phyloP scores from a whole-genome alignment of 1,140 invertebrate genomes.

The Dendroctonus valens region DNA sequence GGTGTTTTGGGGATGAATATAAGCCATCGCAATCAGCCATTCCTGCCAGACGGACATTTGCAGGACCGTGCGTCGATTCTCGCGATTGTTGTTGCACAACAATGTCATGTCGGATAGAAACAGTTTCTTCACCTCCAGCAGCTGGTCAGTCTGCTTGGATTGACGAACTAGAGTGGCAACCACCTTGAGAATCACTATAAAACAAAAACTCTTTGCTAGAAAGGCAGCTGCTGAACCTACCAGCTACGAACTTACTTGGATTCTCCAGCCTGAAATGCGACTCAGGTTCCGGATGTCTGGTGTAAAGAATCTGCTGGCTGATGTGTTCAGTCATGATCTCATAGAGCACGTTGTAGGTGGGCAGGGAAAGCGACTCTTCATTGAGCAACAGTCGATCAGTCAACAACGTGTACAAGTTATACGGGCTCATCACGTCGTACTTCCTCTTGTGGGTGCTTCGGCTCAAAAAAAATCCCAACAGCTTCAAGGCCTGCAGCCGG shows the following conservation, averaged over 20 bases:
- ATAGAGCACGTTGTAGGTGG: slow-evolving; percentile 98
- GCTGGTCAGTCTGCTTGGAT: slow-evolving; percentile 88
- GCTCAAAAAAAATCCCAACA: slow-evolving; percentile 93
- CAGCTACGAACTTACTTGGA: slow-evolving; percentile 73
- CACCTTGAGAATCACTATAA: slow-evolving; percentile 95
- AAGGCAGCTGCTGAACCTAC: not conserved
- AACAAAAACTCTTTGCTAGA: slow-evolving; percentile 2
- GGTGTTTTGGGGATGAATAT: slow-evolving; percentile 93
- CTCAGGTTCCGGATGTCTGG: slow-evolving; percentile 90
- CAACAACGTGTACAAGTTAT: slow-evolving; percentile 96
- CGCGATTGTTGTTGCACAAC: slow-evolving; percentile 94
- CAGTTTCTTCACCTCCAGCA: slow-evolving; percentile 92
- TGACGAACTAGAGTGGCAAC: slow-evolving; percentile 95
- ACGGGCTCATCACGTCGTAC: slow-evolving; percentile 97
- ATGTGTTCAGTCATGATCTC: slow-evolving; percentile 98
- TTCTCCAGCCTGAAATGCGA: slow-evolving; percentile 94
- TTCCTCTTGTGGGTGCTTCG: slow-evolving; percentile 96
- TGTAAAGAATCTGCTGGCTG: slow-evolving; percentile 89
- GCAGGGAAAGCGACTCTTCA: slow-evolving; percentile 83
- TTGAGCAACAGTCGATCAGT: slow-evolving; percentile 89
- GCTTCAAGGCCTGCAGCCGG: slow-evolving; percentile 90
- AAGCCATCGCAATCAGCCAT: slow-evolving; percentile 98
- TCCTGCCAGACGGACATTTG: slow-evolving; percentile 99
- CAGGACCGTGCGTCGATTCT: slow-evolving; percentile 93
- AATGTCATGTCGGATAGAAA: slow-evolving; percentile 98